Conservation (phyloP, 1,140 invertebrate species). For the Drosophila nannoptera region DNA sequence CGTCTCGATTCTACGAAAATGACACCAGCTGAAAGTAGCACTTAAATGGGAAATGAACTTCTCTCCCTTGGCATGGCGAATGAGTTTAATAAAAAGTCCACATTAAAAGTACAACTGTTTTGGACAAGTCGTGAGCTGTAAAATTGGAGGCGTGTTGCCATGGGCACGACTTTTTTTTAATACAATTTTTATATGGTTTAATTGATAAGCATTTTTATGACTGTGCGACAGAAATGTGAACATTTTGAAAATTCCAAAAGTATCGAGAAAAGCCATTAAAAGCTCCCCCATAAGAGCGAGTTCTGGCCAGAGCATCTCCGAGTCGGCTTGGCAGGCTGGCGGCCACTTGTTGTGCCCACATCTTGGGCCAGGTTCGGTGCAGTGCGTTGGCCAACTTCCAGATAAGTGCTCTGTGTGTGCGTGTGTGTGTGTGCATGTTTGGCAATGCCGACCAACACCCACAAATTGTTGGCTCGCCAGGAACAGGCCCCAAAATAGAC, state of each 20-base stretch:
- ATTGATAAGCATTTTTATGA: neutral
- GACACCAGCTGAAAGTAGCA: conserved; percentile 16
- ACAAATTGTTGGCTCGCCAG: conserved; percentile 38
- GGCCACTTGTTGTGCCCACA: conserved; percentile 33
- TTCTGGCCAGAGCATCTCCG: neutral
- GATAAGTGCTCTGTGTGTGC: neutral
- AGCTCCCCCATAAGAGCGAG: no score
- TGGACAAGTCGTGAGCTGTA: neutral
- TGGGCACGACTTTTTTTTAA: neutral
- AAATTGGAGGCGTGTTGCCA: conserved; percentile 3
- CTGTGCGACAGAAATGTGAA: no score
- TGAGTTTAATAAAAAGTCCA: conserved; percentile 5
- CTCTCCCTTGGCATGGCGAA: neutral
- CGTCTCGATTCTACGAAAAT: conserved; percentile 23
- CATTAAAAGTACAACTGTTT: conserved; percentile 6
- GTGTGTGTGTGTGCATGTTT: conserved; percentile 28
- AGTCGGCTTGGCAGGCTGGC: neutral
- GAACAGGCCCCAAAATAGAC: conserved; percentile 34
- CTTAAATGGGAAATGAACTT: neutral
- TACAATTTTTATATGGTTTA: neutral
- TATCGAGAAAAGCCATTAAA: no score
- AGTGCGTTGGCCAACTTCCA: conserved; percentile 37
- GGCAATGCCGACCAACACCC: conserved; percentile 56
- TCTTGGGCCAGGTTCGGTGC: conserved; percentile 19
- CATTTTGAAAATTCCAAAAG: no score